phyloP scores from a whole-genome alignment of 2,797 vertebrate genomes.

The Garrulus glandarius region DNA sequence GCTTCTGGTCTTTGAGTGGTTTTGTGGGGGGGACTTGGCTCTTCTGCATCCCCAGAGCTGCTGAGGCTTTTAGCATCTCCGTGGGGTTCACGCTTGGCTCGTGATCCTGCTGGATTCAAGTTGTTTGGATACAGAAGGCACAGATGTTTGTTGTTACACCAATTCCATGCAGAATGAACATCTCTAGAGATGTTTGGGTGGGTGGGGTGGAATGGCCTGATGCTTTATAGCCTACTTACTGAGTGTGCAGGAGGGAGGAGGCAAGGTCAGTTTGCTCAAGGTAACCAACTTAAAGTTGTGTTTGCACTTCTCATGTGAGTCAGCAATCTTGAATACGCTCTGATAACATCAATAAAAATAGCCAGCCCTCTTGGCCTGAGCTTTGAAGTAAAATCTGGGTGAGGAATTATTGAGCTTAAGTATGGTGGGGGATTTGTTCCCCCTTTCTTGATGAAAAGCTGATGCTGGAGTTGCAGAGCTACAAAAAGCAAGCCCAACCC shows the following conservation, averaged over 20 bases:
- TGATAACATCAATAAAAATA: neutral
- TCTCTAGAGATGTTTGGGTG: neutral
- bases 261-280: neutral
- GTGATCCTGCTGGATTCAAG: accelerated
- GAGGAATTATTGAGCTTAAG: neutral
- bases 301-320: constrained; percentile 15
- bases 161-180: neutral
- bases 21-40: neutral
- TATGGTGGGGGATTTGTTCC: neutral
- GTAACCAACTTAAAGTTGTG: neutral
- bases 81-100: neutral
- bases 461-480: neutral
- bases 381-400: neutral
- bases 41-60: neutral
- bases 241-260: neutral
- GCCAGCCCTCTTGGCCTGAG: neutral
- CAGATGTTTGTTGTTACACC: neutral
- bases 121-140: neutral
- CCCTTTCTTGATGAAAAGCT: neutral
- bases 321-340: neutral
- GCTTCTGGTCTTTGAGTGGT: neutral
- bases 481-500: neutral
- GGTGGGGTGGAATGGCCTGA: neutral
- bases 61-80: neutral
- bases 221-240: neutral